phyloP scores from a whole-genome alignment of 2,888 invertebrate species.

The Opisthograptis luteolata region DNA sequence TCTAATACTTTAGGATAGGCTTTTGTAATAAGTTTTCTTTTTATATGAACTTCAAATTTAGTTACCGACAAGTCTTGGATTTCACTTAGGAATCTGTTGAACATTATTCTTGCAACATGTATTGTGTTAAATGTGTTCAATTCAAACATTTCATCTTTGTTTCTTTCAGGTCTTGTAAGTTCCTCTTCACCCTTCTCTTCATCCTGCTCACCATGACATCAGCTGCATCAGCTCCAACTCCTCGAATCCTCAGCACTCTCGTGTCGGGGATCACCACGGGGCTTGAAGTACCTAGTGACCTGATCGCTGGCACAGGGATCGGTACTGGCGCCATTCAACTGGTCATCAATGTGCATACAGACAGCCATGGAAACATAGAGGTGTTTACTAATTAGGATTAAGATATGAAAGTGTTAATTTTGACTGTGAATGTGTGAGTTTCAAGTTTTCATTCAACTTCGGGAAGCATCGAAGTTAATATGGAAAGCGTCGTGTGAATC shows the following conservation, averaged over 20 bases:
- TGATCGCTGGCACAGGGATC: slow-evolving; percentile 60
- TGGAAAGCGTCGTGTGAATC: not conserved
- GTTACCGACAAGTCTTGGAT: no score
- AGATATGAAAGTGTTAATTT: not conserved
- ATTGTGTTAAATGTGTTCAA: no score
- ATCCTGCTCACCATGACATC: slow-evolving; percentile 41
- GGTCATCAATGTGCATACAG: slow-evolving; percentile 73
- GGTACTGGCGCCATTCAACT: slow-evolving; percentile 69
- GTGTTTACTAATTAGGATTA: slow-evolving; percentile 61
- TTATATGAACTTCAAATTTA: no score
- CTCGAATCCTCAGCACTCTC: slow-evolving; percentile 47
- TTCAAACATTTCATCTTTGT: not conserved
- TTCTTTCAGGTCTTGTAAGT: slow-evolving; percentile 58
- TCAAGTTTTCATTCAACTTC: slow-evolving; percentile 14
- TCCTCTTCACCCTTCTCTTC: slow-evolving; percentile 43
- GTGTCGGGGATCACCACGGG: slow-evolving; percentile 70
- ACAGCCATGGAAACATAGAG: slow-evolving; percentile 74
- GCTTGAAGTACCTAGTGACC: slow-evolving; percentile 66
- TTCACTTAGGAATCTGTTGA: no score
- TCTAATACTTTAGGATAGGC: no score
- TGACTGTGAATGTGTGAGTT: slow-evolving; percentile 5
- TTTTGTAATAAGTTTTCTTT: no score
- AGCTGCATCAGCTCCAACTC: slow-evolving; percentile 56
- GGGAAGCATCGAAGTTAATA: slow-evolving; percentile 9
- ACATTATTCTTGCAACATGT: no score